Evolutionary conservation across 2,797 vertebrate species (phyloP), one percentile per base, ranked within the genome.

Genomic region (Eulemur mongoz): DNA sequence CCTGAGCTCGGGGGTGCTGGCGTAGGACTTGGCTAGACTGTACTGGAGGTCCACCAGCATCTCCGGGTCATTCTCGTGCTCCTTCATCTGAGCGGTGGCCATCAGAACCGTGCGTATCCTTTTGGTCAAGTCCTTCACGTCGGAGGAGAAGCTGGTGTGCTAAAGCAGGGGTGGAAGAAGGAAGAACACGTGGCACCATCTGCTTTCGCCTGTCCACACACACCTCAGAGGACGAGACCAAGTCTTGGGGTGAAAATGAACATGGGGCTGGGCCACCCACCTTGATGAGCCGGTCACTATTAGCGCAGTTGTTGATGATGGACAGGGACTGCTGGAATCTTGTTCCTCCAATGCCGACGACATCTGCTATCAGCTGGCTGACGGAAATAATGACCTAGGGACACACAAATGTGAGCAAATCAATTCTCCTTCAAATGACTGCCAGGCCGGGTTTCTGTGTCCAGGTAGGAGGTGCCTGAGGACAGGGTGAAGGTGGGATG

Each of bases 61-160:
- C 98, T 99, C 99, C 0, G 99, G 99, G 97, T 99, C 99, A 15
- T 99, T 99, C 97, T 99, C 99, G 0, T 99, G 99, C 96, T 99
- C 99, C 98, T 99, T 99, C 99, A 99, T 99, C 98, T 99, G 99
- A 93, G 99, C 99, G 0, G 99, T 99, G 98, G 99, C 99, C 99
- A 99, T 99, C 95, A 99, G 99, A 20, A 99, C 99, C 0, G 99
- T 99, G 65, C 99, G 99, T 98, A 99, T 99, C 69, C 99, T 99
- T 97, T 99, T 99, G 14, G 99, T 99, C 96, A 99, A 98, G 98
- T 99, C 99, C 97, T 99, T 99, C 65, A 99, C 99, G 0, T 99
- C 99, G 0, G 99, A 99, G 0, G 99, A 99, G 95, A 99, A 99
- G 0, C 99, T 99, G 0, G 99, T 99, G 96, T 99, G 99, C 99